Evolutionary conservation across 2,888 invertebrate genomes (phyloP).

Genomic region (Erebia ligea): DNA sequence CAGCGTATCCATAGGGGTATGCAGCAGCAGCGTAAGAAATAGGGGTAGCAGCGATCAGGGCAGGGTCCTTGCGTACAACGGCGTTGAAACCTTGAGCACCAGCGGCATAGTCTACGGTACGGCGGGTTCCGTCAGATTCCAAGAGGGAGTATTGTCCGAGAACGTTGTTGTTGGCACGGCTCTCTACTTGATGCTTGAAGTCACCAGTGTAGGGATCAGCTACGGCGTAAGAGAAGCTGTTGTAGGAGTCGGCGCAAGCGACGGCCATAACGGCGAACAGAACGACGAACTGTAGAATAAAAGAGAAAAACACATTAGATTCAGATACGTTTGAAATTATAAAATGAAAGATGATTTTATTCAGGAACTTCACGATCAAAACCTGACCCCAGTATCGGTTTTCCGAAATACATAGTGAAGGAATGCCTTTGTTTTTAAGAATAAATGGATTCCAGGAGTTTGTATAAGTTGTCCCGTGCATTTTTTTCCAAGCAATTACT

Average conservation of each 20-base stretch:
- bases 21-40: conserved; percentile 44
- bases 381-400: too few species aligned
- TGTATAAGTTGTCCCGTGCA: too few species aligned
- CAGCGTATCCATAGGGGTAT: conserved; percentile 44
- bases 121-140: conserved; percentile 79
- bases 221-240: conserved; percentile 82
- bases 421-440: too few species aligned
- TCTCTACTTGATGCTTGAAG: conserved; percentile 80
- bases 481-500: too few species aligned
- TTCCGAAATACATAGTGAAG: too few species aligned
- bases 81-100: conserved; percentile 82
- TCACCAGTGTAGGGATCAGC: conserved; percentile 82
- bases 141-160: conserved; percentile 80
- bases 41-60: conserved; percentile 50
- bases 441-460: too few species aligned
- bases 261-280: conserved; percentile 59
- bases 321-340: neutral
- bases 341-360: too few species aligned
- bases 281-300: conserved; percentile 57
- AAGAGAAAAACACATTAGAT: neutral
- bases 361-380: too few species aligned
- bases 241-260: conserved; percentile 57
- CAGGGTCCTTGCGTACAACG: conserved; percentile 79
- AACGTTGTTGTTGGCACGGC: conserved; percentile 75
- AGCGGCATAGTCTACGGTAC: conserved; percentile 83